Base-by-base conservation (phyloP, 2,113 vertebrate species). In the Andinoacara biseriatus region DNA sequence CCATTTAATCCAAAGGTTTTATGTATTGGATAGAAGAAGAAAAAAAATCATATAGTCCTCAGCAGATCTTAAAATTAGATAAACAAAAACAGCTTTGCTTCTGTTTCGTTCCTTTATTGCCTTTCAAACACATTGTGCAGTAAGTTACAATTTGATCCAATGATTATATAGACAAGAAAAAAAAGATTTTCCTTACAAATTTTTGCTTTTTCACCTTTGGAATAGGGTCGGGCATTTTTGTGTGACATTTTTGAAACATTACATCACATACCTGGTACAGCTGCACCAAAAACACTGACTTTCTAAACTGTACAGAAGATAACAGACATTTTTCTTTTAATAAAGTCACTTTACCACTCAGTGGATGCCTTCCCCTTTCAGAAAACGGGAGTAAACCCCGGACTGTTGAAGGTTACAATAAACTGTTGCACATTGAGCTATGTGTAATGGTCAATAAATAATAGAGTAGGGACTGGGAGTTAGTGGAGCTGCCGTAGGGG, bases 391-490 rank as follows among this genome's bases (percentile, higher is more conserved):
- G 46, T 35, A 56, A 88, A 60, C 46, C 15, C 69, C 80, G 52
- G 29, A 54, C 58, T 75, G 22, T 77, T 63, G 60, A 81, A 65
- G 58, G 58, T 80, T 84, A 74, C 78, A 78, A 59, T 33, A 75
- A 24, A 54, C 61, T 72, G 58, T 69, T 88, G 59, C 81, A 89
- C 63, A 76, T 58, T 26, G 40, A 58, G 33, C 61, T 46, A 18
- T 63, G 72, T 78, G 84, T 63, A 72, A 78, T 80, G 80, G 69
- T 81, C 86, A 81, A 91, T 94, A 86, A 94, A 91, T 94, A 91
- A 92, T 89, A 86, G 52, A 93, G 63, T 57, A 88, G 65, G 54
- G 20, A 72, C 40, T 58, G 75, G 85, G 91, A 90, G 74, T 85
- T 63, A 86, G 77, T 80, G 74, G 52, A 84, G 63, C 52, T 69